Evolutionary conservation across 2,888 invertebrate genomes (phyloP).

Genomic region (Lochmaea crataegi): DNA sequence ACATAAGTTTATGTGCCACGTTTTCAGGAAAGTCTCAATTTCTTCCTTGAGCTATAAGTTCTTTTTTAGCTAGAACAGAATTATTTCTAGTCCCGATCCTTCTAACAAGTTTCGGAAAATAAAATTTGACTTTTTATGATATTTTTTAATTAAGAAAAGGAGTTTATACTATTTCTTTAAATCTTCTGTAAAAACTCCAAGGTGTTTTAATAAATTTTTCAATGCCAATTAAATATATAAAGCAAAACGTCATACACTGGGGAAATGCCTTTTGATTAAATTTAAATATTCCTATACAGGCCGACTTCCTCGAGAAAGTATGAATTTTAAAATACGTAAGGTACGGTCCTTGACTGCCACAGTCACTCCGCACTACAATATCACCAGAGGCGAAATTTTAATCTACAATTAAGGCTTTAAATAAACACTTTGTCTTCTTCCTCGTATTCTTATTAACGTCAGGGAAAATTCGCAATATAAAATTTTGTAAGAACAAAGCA

Average conservation of each 20-base stretch:
- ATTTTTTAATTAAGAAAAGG: background rate
- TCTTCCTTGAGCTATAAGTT: constrained; percentile 48
- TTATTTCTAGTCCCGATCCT: constrained; percentile 35
- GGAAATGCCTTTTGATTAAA: constrained; percentile 13
- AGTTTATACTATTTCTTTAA: background rate
- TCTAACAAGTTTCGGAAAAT: constrained; percentile 24
- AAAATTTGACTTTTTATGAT: no score
- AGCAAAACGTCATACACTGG: background rate
- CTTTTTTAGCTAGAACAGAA: constrained; percentile 43
- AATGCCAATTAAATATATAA: background rate
- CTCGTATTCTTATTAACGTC: background rate
- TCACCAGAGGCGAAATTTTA: background rate
- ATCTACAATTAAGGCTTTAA: background rate
- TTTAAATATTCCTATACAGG: constrained; percentile 11
- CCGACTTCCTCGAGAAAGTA: constrained; percentile 5
- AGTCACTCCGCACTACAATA: background rate
- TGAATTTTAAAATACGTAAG: constrained; percentile 16
- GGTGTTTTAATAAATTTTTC: background rate
- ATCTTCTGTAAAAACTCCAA: background rate
- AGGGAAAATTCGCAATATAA: no score
- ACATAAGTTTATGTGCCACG: constrained; percentile 48
- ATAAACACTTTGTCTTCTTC: background rate
- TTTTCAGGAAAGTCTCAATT: constrained; percentile 48
- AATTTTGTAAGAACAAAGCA: no score
- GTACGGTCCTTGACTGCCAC: constrained; percentile 4